A percentile compares a stretch with the other conserved stretches of the same genome.
Conservation (phyloP, 1,140 invertebrate genomes). For the Drosophila busckii region DNA sequence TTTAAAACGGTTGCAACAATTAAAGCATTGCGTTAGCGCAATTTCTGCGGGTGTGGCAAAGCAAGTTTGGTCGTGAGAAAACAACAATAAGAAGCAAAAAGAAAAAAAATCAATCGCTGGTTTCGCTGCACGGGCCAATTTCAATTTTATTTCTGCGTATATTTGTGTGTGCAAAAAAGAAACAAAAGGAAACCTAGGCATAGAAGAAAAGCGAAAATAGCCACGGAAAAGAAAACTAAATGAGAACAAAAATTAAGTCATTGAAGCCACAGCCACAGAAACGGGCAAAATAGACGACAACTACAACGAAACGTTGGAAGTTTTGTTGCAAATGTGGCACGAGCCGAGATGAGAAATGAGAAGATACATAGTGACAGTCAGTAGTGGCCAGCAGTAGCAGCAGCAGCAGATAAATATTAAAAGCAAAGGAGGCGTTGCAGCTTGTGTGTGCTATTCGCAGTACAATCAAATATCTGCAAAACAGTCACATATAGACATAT, state of each 20-base stretch:
- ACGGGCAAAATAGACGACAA: conserved; percentile 46
- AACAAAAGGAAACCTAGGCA: conserved; percentile 24
- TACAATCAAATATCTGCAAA: conserved; percentile 38
- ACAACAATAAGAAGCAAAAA: no score
- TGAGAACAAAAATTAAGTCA: conserved; percentile 62
- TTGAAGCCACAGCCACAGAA: conserved; percentile 48
- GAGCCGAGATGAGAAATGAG: conserved; percentile 60
- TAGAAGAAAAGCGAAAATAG: conserved; percentile 56
- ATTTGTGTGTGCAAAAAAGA: conserved; percentile 49
- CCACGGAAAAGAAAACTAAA: conserved; percentile 55
- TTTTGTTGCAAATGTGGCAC: conserved; percentile 66
- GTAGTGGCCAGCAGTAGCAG: conserved; percentile 29
- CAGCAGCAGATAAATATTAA: conserved; percentile 16
- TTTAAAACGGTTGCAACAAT: conserved; percentile 47
- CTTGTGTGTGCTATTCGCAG: conserved; percentile 29
- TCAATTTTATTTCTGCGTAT: conserved; percentile 51
- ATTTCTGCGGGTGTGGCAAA: conserved; percentile 51
- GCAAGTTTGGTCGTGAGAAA: conserved; percentile 47
- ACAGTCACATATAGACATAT: conserved; percentile 40
- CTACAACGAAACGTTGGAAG: conserved; percentile 39
- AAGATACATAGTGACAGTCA: conserved; percentile 43
- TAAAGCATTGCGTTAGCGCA: conserved; percentile 18
- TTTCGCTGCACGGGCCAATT: conserved; percentile 28
- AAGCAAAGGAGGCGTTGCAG: conserved; percentile 20
- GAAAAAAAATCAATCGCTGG: conserved; percentile 59